Conservation (phyloP, 2,888 invertebrate genomes). For the Athalia circularis region DNA sequence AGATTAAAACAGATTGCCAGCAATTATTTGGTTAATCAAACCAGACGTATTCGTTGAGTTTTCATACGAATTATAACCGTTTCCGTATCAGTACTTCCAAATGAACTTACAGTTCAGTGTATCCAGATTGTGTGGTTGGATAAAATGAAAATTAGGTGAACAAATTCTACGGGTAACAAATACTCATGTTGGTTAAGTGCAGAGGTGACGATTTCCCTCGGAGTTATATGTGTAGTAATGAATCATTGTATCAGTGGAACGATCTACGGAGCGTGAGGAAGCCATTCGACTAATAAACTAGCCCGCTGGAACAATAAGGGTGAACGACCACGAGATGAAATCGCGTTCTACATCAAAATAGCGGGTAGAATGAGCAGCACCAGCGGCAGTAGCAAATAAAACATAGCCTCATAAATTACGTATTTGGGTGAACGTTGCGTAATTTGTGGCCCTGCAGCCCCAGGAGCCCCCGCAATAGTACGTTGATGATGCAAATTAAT, state of each 20-base stretch:
- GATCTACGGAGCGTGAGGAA: not conserved
- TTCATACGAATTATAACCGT: constrained; percentile 19
- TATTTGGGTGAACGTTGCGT: constrained; percentile 20
- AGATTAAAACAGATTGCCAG: constrained; percentile 61
- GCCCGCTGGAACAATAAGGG: constrained; percentile 1
- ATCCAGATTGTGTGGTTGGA: constrained; percentile 20
- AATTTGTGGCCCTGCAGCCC: not conserved
- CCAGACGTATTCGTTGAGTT: constrained; percentile 11
- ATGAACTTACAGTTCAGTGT: not conserved
- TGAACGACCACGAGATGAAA: constrained; percentile 14
- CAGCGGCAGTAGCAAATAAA: not conserved
- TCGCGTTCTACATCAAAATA: constrained; percentile 17
- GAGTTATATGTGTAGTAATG: not conserved
- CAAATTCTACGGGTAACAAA: not conserved
- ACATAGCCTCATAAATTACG: not conserved
- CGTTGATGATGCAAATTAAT: constrained; percentile 18
- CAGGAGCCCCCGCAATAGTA: constrained; percentile 7
- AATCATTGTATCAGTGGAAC: constrained; percentile 2
- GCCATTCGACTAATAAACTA: constrained; percentile 22
- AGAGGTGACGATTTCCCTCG: not conserved
- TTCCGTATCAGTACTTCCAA: constrained; percentile 7
- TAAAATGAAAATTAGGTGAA: not conserved
- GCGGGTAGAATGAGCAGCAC: not conserved
- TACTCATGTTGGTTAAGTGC: not conserved
- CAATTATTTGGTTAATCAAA: constrained; percentile 36